These are phyloP conservation scores for Hypotaenidia philippensis DNA, from an alignment of 2,797 vertebrate species.

Conservation along the genomic window DNA sequence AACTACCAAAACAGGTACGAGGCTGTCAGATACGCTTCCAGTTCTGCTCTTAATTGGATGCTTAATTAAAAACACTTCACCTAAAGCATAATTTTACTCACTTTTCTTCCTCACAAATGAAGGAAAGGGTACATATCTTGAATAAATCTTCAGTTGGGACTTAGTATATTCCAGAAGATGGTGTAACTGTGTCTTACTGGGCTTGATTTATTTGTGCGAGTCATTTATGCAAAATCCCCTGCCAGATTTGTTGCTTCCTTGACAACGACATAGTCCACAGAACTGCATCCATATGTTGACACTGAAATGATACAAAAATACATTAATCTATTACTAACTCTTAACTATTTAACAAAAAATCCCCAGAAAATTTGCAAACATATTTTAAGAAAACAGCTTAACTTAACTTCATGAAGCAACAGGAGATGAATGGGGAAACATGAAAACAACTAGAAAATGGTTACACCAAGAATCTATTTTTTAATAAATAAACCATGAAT, in stretches of 20 bases:
- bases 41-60: not conserved
- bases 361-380: not conserved
- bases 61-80: not conserved
- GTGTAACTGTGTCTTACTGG: not conserved
- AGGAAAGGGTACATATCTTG: not conserved
- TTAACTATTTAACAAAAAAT: not conserved
- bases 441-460: not conserved
- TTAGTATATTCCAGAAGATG: not conserved
- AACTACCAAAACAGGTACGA: not conserved
- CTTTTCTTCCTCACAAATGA: not conserved
- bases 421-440: not conserved
- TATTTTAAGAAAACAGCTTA: not conserved
- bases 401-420: not conserved
- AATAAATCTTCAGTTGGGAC: not conserved
- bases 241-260: not conserved
- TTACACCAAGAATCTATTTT: not conserved
- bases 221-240: not conserved
- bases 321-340: not conserved
- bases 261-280: not conserved
- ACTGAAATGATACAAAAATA: not conserved
- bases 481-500: slow-evolving; percentile 41
- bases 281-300: not conserved
- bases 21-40: not conserved
- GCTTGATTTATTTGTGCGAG: not conserved
- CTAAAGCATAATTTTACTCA: not conserved